Percentiles rank a stretch among this genome's conserved stretches.
Conservation (phyloP, 2,888 invertebrate genomes). For the Labia minor region DNA sequence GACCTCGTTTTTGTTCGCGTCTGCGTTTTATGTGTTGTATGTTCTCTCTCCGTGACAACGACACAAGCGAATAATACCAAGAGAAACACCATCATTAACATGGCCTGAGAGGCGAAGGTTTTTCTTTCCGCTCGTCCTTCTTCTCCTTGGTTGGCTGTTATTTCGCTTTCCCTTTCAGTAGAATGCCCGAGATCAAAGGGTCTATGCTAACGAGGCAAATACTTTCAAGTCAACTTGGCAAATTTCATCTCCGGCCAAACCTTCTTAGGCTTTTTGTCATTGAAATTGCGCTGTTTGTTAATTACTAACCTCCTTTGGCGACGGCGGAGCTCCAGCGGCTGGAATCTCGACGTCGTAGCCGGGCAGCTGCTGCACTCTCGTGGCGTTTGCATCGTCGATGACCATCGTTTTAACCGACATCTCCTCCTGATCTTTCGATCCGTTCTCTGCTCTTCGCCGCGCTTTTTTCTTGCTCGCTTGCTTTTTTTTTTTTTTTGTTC, state of each 20-base stretch:
- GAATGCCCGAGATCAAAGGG: not conserved
- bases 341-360: not conserved
- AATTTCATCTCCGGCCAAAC: not conserved
- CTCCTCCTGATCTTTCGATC: not conserved
- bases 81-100: not conserved
- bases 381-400: not conserved
- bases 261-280: not conserved
- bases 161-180: no score
- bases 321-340: not conserved
- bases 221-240: not conserved
- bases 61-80: not conserved
- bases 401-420: not conserved
- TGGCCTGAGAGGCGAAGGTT: not conserved
- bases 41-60: not conserved
- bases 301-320: slow-evolving; percentile 13
- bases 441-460: not conserved
- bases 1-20: not conserved
- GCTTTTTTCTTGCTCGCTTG: not conserved
- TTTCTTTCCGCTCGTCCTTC: not conserved
- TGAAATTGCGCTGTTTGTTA: not conserved
- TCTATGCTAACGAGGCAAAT: not conserved
- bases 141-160: no score
- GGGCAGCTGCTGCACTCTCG: not conserved
- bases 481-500: not conserved
- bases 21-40: slow-evolving; percentile 8